A percentile compares a stretch with the other conserved stretches of the same genome.
phyloP scores from a whole-genome alignment of 2,888 invertebrate genomes.

The Pollenia labialis region DNA sequence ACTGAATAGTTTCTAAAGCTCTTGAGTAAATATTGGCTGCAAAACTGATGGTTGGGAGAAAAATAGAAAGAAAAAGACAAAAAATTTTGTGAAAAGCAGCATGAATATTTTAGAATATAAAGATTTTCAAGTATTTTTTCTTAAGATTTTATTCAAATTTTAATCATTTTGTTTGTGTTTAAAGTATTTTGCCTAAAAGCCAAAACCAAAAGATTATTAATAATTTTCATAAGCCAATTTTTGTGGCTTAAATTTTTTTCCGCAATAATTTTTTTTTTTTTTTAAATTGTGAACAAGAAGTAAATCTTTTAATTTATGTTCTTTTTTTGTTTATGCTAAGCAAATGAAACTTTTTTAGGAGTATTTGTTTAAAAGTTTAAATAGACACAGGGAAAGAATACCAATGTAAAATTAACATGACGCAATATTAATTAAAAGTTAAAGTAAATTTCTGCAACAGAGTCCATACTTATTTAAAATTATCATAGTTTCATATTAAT shows the following conservation, averaged over 20 bases:
- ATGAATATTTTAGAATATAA: conserved; percentile 39
- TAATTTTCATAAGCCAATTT: conserved; percentile 61
- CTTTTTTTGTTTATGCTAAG: conserved; percentile 36
- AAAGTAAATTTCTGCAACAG: too few relatives aligned
- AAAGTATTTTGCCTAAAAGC: conserved; percentile 55
- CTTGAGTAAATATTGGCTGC: conserved; percentile 55
- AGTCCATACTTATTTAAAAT: too few relatives aligned
- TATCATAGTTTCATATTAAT: too few relatives aligned
- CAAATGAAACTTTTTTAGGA: conserved; percentile 43
- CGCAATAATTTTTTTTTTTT: neutral
- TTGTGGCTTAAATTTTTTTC: conserved; percentile 33
- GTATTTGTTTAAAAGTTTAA: conserved; percentile 48
- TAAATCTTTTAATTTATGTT: conserved; percentile 49
- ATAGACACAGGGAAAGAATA: too few relatives aligned
- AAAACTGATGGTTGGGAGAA: neutral
- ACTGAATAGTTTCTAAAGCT: conserved; percentile 61
- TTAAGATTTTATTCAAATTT: neutral
- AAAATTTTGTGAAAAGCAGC: neutral
- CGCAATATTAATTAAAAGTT: too few relatives aligned
- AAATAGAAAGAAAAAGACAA: neutral
- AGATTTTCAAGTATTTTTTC: conserved; percentile 12
- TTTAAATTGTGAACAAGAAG: conserved; percentile 22
- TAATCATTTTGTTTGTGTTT: conserved; percentile 15
- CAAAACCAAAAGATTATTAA: conserved; percentile 65
- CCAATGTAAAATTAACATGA: too few relatives aligned